Percentiles rank a stretch among this genome's conserved stretches.
phyloP scores from a whole-genome alignment of 2,888 invertebrate species.

The Theretra japonica region DNA sequence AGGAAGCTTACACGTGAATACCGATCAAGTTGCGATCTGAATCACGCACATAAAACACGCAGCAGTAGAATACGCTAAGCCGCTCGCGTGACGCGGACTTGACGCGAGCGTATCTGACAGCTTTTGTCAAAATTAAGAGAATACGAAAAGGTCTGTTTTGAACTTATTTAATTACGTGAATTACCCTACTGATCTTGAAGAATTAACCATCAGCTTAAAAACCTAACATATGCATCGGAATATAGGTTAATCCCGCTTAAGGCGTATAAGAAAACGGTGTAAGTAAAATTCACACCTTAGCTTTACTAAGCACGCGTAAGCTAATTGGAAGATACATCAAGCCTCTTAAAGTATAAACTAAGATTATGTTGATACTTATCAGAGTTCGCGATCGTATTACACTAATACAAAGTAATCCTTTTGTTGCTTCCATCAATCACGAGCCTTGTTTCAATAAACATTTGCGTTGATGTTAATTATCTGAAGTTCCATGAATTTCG shows the following conservation, averaged over 20 bases:
- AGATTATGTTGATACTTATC: slow-evolving; percentile 34
- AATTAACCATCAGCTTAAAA: no score
- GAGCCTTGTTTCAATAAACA: not conserved
- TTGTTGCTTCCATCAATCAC: slow-evolving; percentile 6
- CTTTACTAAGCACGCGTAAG: not conserved
- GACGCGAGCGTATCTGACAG: no score
- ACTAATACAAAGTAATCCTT: slow-evolving; percentile 19
- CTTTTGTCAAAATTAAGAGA: no score
- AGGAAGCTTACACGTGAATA: no score
- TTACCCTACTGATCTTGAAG: no score
- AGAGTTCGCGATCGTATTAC: slow-evolving; percentile 36
- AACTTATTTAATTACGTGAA: no score
- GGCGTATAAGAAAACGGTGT: not conserved
- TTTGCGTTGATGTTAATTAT: not conserved
- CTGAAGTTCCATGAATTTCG: not conserved
- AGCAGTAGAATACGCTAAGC: no score
- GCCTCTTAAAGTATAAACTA: slow-evolving; percentile 19
- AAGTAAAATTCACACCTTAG: slow-evolving; percentile 11
- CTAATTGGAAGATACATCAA: slow-evolving; percentile 26
- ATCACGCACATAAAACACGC: no score
- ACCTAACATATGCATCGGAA: not conserved
- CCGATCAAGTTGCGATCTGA: no score
- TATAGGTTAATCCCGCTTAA: not conserved
- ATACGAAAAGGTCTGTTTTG: no score
- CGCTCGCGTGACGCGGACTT: no score